Base-by-base conservation (phyloP, 92 coral and sea anemone species). In the Scolanthus callimorphus region DNA sequence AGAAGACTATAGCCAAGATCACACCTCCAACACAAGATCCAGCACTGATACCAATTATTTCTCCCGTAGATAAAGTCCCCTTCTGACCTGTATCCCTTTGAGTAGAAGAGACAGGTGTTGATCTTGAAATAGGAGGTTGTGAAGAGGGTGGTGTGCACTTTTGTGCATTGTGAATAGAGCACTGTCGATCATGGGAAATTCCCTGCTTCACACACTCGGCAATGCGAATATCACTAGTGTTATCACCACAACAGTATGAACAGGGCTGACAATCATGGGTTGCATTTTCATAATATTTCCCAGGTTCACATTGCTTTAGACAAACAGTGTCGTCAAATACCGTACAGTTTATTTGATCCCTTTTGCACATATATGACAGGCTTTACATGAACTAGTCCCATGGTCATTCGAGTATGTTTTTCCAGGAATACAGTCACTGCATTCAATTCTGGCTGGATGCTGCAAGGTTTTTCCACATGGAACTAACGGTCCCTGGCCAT, bases 391-490 rank as follows among this genome's bases (percentile, higher is more conserved):
- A 17, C 67, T 45, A 24, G 67, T 39, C 0, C 54, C 67, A 61
- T 61, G n/a, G n/a, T 61, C 67, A 39, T 61, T 55, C 4, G 67
- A 61, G 29, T 61, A 61, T 3, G 55, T 41, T 13, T 37, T 43
- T n/a, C 55, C 54, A 1, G 29, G 46, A 11, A 20, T 61, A 17
- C 67, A 61, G 9, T 4, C 11, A 0, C 27, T 10, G 44, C 67
- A 61, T 2, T 13, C 39, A 2, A 61, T 46, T 13, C 19, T 23
- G 12, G 43, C 17, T 22, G 23, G 54, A 12, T 15, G 67, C 1
- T 61, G 0, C 24, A 61, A 24, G 20, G 11, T 26, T 10, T 26
- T 61, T 20, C 67, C 67, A 45, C 67, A 61, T 10, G 67, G 67
- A 0, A 55, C 54, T 20, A 8, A 8, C 1, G 46, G 55, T 3